These are phyloP conservation scores for Epinotia ramella DNA, from an alignment of 2,888 invertebrate species.

Conservation along the genomic window DNA sequence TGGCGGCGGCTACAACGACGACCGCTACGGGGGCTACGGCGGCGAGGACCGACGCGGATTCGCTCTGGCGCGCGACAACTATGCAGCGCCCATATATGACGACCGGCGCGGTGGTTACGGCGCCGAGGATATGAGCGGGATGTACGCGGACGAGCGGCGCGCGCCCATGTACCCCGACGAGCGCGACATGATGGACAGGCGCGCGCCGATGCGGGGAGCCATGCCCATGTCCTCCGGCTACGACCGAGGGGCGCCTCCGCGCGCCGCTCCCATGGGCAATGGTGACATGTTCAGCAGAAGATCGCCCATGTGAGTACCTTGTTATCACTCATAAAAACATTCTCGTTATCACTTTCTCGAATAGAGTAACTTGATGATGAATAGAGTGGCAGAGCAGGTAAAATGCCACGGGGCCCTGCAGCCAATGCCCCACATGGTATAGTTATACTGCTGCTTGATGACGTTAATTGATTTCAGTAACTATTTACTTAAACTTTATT, in stretches of 20 bases:
- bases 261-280: slow-evolving; percentile 63
- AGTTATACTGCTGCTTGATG: too few species aligned
- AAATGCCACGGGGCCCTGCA: too few species aligned
- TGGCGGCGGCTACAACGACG: slow-evolving; percentile 65
- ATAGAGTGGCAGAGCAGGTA: too few species aligned
- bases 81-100: slow-evolving; percentile 68
- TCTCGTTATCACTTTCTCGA: too few species aligned
- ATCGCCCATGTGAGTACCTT: slow-evolving; percentile 58
- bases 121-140: slow-evolving; percentile 42
- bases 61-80: slow-evolving; percentile 71
- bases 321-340: too few species aligned
- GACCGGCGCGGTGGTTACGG: slow-evolving; percentile 62
- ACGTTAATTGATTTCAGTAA: too few species aligned
- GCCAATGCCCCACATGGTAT: too few species aligned
- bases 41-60: slow-evolving; percentile 79
- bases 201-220: slow-evolving; percentile 72
- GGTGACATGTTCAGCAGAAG: slow-evolving; percentile 80
- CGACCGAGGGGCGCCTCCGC: slow-evolving; percentile 66
- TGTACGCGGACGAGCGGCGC: slow-evolving; percentile 78
- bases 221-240: slow-evolving; percentile 61
- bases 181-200: slow-evolving; percentile 37
- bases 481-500: too few species aligned
- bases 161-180: slow-evolving; percentile 62
- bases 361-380: too few species aligned
- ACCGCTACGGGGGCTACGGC: slow-evolving; percentile 76